A percentile compares a stretch with the other conserved stretches of the same genome.
Evolutionary conservation across 2,888 invertebrate species (phyloP).

Genomic region (Smittia aterrima): DNA sequence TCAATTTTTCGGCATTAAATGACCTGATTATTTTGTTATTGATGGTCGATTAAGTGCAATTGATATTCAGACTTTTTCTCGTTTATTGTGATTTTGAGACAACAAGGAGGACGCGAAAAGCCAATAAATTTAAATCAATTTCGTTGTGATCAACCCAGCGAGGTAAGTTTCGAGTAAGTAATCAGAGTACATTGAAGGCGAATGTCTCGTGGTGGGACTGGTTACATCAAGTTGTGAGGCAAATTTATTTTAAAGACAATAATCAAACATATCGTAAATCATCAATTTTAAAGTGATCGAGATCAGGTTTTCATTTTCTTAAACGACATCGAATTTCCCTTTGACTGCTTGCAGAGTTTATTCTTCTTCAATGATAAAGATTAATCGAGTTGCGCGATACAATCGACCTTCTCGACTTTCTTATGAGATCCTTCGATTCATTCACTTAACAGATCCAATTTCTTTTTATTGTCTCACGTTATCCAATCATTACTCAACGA

Average conservation of each 20-base stretch:
- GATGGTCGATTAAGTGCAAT: constrained; percentile 1
- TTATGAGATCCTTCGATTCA: too few species aligned
- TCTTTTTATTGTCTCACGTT: background rate
- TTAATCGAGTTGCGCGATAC: too few species aligned
- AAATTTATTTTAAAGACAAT: background rate
- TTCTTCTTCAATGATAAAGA: too few species aligned
- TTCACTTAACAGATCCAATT: too few species aligned
- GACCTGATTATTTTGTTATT: constrained; percentile 26
- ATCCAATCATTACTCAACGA: background rate
- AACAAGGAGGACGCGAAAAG: background rate
- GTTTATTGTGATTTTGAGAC: background rate
- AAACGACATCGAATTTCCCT: too few species aligned
- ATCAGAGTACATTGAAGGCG: too few species aligned
- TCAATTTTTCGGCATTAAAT: constrained; percentile 11
- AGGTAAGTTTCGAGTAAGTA: too few species aligned
- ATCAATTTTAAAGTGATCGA: background rate
- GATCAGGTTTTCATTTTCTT: background rate
- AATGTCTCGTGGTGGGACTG: too few species aligned
- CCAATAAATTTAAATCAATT: constrained; percentile 30
- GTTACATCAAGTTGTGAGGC: too few species aligned
- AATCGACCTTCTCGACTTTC: too few species aligned
- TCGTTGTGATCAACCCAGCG: background rate
- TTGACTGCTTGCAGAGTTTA: too few species aligned
- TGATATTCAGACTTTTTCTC: constrained; percentile 5
- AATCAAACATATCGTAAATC: constrained; percentile 11